Evolutionary conservation across 2,113 vertebrate species (phyloP).

Genomic region (Pangasianodon gigas): DNA sequence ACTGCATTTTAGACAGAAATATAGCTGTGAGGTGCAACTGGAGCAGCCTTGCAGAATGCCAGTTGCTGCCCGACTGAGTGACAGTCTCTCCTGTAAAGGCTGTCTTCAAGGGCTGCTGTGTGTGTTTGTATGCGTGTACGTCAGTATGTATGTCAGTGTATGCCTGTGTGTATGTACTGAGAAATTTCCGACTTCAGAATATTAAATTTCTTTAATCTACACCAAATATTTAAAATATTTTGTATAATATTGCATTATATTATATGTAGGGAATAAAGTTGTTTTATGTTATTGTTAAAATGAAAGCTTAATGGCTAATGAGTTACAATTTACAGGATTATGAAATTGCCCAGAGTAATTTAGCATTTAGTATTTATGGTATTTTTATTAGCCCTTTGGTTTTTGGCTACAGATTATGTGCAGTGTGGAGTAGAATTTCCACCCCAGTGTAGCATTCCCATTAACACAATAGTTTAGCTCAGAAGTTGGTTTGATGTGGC

Average conservation of each 20-base stretch:
- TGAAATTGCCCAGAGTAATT: background rate
- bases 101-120: conserved; percentile 26
- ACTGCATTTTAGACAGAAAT: conserved; percentile 70
- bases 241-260: background rate
- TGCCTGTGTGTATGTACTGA: background rate
- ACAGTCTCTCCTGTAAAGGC: conserved; percentile 61
- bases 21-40: conserved; percentile 67
- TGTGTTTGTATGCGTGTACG: background rate
- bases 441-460: background rate
- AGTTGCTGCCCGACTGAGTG: conserved; percentile 68
- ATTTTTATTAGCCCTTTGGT: background rate
- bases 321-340: background rate
- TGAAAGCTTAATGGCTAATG: background rate
- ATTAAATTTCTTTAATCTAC: background rate
- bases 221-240: background rate
- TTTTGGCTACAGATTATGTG: background rate
- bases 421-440: background rate
- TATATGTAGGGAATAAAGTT: background rate
- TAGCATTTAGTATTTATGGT: background rate
- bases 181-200: background rate
- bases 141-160: background rate
- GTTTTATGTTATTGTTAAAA: background rate
- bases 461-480: background rate
- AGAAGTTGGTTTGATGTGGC: background rate
- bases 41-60: conserved; percentile 64